Base-by-base conservation (phyloP, 2,113 vertebrate species). In the Cheilinus undulatus region DNA sequence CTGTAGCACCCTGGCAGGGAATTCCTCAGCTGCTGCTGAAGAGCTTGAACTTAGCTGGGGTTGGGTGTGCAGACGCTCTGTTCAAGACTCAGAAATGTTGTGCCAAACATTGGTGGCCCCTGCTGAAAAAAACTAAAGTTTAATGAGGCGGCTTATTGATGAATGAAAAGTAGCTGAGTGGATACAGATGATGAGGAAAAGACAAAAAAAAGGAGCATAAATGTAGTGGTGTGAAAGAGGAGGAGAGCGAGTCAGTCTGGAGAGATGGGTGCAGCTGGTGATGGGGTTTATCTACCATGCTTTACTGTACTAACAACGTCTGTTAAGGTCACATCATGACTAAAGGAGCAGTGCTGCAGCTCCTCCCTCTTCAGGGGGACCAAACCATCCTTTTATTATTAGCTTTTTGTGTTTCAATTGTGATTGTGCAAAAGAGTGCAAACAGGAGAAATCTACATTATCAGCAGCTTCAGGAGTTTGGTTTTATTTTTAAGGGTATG, bases 191-290 rank as follows among this genome's bases (percentile, higher is more conserved):
- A 60, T 34, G 26, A 46, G 64, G 24, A 40, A 65, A 12, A 59
- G 42, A 49, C 60, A 43, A n/a, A 3, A 75, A 70, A 43, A 45
- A 40, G 66, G 69, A 64, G 73, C 19, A n/a, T n/a, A n/a, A 6
- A 62, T 85, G 81, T 73, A 40, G 49, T n/a, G 45, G 57, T 62
- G 36, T 57, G 13, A 66, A 76, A 82, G 56, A 45, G 48, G 72
- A 86, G 85, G 60, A 58, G 85, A 86, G 67, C 24, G 74, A 84
- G 90, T 56, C 56, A 54, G 80, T 83, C 93, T 84, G 92, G 94
- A 92, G 94, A 94, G 90, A 94, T 94, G 82, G 95, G 95, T 94
- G 93, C 93, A 94, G 93, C 93, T 96, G 95, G 95, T 95, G 86
- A 94, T 92, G 93, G 92, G 95, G 94, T 96, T 91, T 91, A 80